Evolutionary conservation across 2,797 vertebrate genomes (phyloP), one percentile per base, ranked within the genome.

Genomic region (Lagodon rhomboides): DNA sequence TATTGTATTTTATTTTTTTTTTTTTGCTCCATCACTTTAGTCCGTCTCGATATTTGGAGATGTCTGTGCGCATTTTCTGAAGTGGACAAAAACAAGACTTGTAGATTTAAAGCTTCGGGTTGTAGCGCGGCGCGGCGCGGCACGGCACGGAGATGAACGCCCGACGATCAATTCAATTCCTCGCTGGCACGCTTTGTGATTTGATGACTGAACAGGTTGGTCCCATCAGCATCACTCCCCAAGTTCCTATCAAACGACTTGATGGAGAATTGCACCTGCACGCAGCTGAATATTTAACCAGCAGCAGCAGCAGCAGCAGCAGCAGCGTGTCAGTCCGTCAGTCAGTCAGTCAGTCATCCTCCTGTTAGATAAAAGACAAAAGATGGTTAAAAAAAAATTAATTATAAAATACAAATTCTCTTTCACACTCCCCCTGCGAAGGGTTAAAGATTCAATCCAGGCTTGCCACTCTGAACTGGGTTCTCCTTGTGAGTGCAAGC

Each of bases 401-500:
- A 38, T n/a, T n/a, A 38, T 7, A 2, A 38, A 1, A 38, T 38
- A 66, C 22, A 58, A 60, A 68, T 50, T 75, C 67, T 60, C 77
- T 41, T 43, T 13, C 79, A 68, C 72, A 22, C 67, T 79, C 78
- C 82, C 69, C 82, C 69, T 63, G 83, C 51, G 69, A 84, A 83
- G 87, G 89, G 91, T 91, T 91, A 90, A 85, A 76, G 74, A 85
- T 86, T 84, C 83, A 85, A 79, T 79, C 81, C 89, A 85, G 68
- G 83, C 84, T 65, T 79, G 66, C 73, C 77, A 81, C 83, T 81
- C 68, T 73, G 87, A 86, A 89, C 91, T 87, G 92, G 84, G 74
- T 89, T 85, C 86, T 87, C 86, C 91, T 87, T 89, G 91, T 90
- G 86, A 87, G 88, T 79, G 90, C 78, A 68, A 92, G 90, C 92